Evolutionary conservation across 2,113 vertebrate species (phyloP).

Genomic region (Grammomys surdaster): DNA sequence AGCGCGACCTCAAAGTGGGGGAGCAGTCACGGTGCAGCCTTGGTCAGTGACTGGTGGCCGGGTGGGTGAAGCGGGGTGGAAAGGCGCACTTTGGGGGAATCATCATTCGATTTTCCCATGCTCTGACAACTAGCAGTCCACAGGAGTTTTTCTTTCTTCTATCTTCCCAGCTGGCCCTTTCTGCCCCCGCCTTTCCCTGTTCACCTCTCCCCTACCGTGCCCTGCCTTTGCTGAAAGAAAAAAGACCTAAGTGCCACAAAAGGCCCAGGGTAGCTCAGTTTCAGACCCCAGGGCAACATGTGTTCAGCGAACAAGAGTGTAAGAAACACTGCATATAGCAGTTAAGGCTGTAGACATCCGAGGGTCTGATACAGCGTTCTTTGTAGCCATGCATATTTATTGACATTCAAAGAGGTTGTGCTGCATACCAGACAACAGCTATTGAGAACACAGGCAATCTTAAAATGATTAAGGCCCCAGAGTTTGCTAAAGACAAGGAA

Average conservation of each 20-base stretch:
- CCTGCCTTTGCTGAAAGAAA: conserved; percentile 76
- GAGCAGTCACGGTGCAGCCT: conserved; percentile 79
- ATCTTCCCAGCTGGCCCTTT: neutral
- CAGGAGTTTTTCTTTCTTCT: conserved; percentile 58
- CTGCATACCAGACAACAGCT: conserved; percentile 85
- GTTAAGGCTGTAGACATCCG: conserved; percentile 72
- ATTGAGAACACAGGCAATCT: conserved; percentile 73
- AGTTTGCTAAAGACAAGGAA: conserved; percentile 76
- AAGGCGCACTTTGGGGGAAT: conserved; percentile 87
- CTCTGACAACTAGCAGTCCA: conserved; percentile 85
- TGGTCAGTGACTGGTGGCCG: conserved; percentile 91
- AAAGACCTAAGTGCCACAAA: conserved; percentile 83
- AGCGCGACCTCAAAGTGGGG: conserved; percentile 81
- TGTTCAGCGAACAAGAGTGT: conserved; percentile 83
- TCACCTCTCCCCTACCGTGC: conserved; percentile 52
- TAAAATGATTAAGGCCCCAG: conserved; percentile 79
- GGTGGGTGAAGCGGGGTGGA: conserved; percentile 88
- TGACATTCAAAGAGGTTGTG: conserved; percentile 60
- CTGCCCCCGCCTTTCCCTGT: neutral
- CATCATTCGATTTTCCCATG: conserved; percentile 89
- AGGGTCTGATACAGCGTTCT: conserved; percentile 72
- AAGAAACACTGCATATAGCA: conserved; percentile 85
- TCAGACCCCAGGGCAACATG: conserved; percentile 89
- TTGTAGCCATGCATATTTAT: conserved; percentile 68
- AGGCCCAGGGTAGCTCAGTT: conserved; percentile 88